Evolutionary conservation across 2,797 vertebrate species (phyloP), one percentile per base, ranked within the genome.

Genomic region (Linurgus olivaceus): DNA sequence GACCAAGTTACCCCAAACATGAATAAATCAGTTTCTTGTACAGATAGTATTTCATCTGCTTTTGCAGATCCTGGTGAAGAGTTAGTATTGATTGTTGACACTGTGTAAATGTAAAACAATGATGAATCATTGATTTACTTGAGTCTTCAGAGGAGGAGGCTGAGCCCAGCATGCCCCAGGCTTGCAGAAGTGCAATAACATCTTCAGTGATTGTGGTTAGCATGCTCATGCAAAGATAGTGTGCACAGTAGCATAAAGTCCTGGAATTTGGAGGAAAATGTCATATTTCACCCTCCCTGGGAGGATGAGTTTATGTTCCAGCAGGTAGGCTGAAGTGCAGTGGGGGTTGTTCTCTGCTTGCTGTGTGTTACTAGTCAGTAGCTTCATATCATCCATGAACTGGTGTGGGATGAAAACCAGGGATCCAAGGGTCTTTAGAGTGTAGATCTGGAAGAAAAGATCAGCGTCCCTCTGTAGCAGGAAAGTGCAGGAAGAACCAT

Each of bases 201-300:
- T 51, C 40, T 51, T 65, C 66, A 76, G 0, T 19, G 40, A 19
- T 38, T 4, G 3, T 23, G 42, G 24, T 70, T 67, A 47, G 11
- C 24, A 0, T 25, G 26, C 48, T 66, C 28, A 20, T 38, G 29
- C 57, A 58, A 26, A 72, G 47, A 10, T 1, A 17, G n/a, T 2
- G 28, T 57, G 80, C 61, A 51, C 48, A 58, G 48, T 9, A 65
- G 50, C 18, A 11, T 11, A 6, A 25, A 6, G 23, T 24, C 29
- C 52, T 67, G 73, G 48, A 24, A 47, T 54, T 50, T 23, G 72
- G 65, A 21, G 47, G 72, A 31, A 55, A 66, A 48, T 26, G 26
- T 42, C 3, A 0, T 31, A 11, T 70, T 85, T 74, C 35, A n/a
- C 11, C n/a, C 21, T 65, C 37, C 50, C 73, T 0, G 0, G 47